Conservation (phyloP, 2,888 invertebrate species). For the Mimas tiliae region DNA sequence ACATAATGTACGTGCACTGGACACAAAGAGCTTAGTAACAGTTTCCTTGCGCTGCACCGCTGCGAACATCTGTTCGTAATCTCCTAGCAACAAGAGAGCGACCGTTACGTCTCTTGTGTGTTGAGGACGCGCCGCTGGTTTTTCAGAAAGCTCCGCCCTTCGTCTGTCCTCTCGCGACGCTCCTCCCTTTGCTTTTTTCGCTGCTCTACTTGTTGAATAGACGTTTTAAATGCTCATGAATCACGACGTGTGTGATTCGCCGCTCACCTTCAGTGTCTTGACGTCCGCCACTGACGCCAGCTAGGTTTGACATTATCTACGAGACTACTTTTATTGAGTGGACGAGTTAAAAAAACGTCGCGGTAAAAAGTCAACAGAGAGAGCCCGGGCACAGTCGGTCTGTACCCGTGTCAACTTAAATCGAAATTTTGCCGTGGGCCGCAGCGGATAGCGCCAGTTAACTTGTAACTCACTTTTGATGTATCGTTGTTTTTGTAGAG, state of each 20-base stretch:
- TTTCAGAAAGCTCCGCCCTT: constrained; percentile 75
- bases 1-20: constrained; percentile 45
- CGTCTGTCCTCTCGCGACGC: constrained; percentile 67
- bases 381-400: constrained; percentile 45
- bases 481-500: constrained; percentile 78
- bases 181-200: constrained; percentile 78
- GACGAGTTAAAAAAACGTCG: constrained; percentile 56
- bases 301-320: constrained; percentile 29
- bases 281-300: constrained; percentile 36
- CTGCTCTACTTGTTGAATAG: constrained; percentile 74
- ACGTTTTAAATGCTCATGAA: constrained; percentile 65
- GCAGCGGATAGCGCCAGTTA: constrained; percentile 67
- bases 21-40: constrained; percentile 44
- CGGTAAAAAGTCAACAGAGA: constrained; percentile 62
- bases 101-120: constrained; percentile 72
- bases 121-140: constrained; percentile 73
- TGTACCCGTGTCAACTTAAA: constrained; percentile 68
- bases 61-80: constrained; percentile 64
- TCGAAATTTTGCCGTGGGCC: constrained; percentile 65
- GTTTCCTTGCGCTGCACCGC: constrained; percentile 53
- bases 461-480: constrained; percentile 81
- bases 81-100: constrained; percentile 69
- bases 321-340: constrained; percentile 45
- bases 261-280: constrained; percentile 47
- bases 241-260: constrained; percentile 68